phyloP scores from a whole-genome alignment of 1,140 invertebrate species.

The Bombus impatiens region DNA sequence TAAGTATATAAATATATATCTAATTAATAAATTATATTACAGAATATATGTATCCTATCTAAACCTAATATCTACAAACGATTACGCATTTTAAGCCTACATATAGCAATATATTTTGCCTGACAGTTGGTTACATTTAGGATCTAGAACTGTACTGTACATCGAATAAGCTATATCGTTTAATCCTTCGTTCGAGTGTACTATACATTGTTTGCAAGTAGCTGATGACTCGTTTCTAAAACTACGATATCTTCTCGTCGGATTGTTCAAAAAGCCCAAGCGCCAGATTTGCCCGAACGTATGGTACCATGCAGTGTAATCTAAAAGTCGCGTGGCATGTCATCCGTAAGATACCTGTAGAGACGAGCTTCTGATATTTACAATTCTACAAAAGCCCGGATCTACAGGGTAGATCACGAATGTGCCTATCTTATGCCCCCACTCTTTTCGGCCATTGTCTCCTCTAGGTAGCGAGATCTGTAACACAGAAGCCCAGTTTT shows the following conservation, averaged over 20 bases:
- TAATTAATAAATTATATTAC: background rate
- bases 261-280: background rate
- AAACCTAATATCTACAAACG: background rate
- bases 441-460: conserved; percentile 1
- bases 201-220: background rate
- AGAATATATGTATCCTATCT: background rate
- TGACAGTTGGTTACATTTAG: background rate
- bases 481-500: conserved; percentile 52
- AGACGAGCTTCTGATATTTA: conserved; percentile 98
- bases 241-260: background rate
- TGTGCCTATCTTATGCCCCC: conserved; percentile 85
- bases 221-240: background rate
- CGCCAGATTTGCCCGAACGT: background rate
- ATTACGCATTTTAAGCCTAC: conserved; percentile 13
- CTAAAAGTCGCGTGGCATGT: conserved; percentile 85
- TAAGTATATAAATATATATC: background rate
- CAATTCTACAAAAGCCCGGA: conserved; percentile 97
- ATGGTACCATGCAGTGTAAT: conserved; percentile 53
- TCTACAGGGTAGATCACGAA: conserved; percentile 99
- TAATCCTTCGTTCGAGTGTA: background rate
- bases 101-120: background rate
- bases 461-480: conserved; percentile 49
- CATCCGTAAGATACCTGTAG: conserved; percentile 99
- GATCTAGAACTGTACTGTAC: background rate
- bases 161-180: background rate